Base-by-base conservation (phyloP, 2,113 vertebrate genomes). In the Campylomormyrus numenius region DNA sequence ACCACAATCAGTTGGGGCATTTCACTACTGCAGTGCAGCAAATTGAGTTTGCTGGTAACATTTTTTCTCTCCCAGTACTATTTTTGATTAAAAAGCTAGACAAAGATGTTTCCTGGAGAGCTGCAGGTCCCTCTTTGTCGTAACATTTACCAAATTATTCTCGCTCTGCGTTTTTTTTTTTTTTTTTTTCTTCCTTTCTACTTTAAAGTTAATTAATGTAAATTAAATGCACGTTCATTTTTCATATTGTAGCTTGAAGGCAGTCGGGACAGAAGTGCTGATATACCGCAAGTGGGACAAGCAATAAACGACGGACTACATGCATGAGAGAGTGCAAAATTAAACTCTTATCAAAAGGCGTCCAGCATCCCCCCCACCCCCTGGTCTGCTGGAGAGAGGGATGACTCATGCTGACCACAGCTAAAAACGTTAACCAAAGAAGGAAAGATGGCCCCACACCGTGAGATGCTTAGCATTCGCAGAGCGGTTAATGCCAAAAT, bases 321-420 rank as follows among this genome's bases (percentile, higher is more conserved):
- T 85, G 80, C 52, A 46, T 27, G 53, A 17, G 31, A 5, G 88
- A 83, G 35, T 85, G 0, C 13, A 4, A 80, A 50, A 66, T 90
- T 88, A 53, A 90, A 88, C 74, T 45, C 21, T 31, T 24, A 88
- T 53, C 49, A 56, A 49, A 90, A 15, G 48, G 17, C 48, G 2
- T 48, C 7, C 45, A 45, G 3, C 66, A 46, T 48, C 48, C 89
- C 27, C 58, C 45, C 58, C 46, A 9, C 27, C 53, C 45, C 66
- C 48, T 46, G 77, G 50, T 42, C 58, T 58, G 42, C 11, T 39
- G 74, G 7, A 19, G 27, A 46, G 52, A 24, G 35, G 35, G 24
- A 58, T 90, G 89, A 90, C 85, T 90, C 62, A 80, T 3, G 42
- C 58, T 90, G 66, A 90, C 89, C 89, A 19, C 31, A 77, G 58